phyloP scores from a whole-genome alignment of 2,113 vertebrate genomes.

The Dicerorhinus sumatrensis region DNA sequence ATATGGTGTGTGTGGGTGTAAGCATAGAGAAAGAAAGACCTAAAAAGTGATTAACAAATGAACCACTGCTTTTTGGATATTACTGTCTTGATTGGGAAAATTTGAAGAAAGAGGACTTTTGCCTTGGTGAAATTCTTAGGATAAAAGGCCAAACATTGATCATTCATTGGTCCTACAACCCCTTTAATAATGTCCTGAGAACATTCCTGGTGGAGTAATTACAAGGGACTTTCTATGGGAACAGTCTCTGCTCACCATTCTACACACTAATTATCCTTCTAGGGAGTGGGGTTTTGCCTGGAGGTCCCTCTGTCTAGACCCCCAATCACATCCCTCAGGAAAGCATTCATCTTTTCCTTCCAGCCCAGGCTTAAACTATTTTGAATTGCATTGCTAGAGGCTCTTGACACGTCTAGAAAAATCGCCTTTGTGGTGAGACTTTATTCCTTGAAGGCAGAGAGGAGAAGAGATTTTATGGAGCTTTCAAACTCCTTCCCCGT shows the following conservation, averaged over 20 bases:
- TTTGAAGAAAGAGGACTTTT: neutral
- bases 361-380: neutral
- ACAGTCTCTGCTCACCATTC: neutral
- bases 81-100: neutral
- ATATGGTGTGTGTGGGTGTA: rapidly evolving
- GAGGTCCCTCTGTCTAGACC: neutral
- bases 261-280: constrained; percentile 17
- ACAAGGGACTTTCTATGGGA: neutral
- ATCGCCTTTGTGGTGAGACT: neutral
- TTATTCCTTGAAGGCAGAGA: neutral
- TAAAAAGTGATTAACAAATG: neutral
- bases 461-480: neutral
- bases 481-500: neutral
- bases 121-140: neutral
- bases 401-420: neutral
- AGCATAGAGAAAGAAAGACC: neutral
- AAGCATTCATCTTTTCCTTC: neutral
- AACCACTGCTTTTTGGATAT: neutral
- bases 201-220: constrained; percentile 32
- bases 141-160: neutral
- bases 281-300: neutral
- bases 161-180: neutral
- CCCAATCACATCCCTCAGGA: neutral
- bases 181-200: neutral
- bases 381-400: neutral